Evolutionary conservation across 2,888 invertebrate genomes (phyloP), one percentile per base, ranked within the genome.

Genomic region (Trissolcus brochymenae): DNA sequence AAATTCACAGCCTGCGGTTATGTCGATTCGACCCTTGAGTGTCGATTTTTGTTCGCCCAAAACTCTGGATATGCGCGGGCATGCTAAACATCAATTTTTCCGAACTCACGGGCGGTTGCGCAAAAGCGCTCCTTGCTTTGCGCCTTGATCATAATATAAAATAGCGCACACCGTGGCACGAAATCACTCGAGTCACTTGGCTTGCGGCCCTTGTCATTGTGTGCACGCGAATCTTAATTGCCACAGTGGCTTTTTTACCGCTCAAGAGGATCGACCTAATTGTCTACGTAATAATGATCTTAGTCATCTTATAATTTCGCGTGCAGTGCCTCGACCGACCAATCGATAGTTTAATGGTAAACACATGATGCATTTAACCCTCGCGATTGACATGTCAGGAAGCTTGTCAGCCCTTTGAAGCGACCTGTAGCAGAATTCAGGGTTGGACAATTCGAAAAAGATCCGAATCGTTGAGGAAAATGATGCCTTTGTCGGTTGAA

Each of bases 221-320:
- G 16, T 73, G 64, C 66, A 71, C 59, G 60, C 67, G 72, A 67
- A 56, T 62, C 67, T 77, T 73, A 72, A 77, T 77, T 77, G 65
- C 66, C 76, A 54, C 66, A 64, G 46, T 14, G 61, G 72, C 71
- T 76, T 77, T 76, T 66, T 72, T 73, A 53, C 40, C 64, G 62
- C 62, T 73, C 72, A 55, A 79, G 79, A 77, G 61, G 74, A 57
- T 78, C 62, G 79, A 78, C 79, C 79, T 79, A 79, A 79, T 79
- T 79, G 70, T 65, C 61, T 55, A 74, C 66, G 78, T 78, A 74
- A 74, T 78, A 73, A 78, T 71, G 71, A 76, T 76, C 76, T 76
- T 76, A 76, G 71, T 78, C 74, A 70, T 71, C 78, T 73, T 66
- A 60, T 61, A 65, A 60, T 70, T 65, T 77, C 54, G 65, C 70